Conservation (phyloP, 2,888 invertebrate genomes). For the Volucella inflata region DNA sequence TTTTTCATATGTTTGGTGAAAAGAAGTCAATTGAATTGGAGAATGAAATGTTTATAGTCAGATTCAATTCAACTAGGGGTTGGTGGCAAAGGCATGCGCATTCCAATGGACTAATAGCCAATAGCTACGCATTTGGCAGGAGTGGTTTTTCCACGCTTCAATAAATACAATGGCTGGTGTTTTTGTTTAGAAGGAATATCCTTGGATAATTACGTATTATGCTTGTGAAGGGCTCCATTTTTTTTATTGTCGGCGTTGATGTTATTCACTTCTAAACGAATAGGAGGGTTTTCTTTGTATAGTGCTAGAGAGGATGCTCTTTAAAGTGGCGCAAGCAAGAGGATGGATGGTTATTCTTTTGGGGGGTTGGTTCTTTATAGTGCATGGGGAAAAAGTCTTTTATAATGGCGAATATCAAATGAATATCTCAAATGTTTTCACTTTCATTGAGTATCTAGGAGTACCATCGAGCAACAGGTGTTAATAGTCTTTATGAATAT, state of each 20-base stretch:
- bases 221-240: conserved; percentile 3
- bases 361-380: conserved; percentile 53
- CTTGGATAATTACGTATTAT: conserved; percentile 73
- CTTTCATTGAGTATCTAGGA: conserved; percentile 39
- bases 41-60: conserved; percentile 29
- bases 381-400: conserved; percentile 58
- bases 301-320: conserved; percentile 29
- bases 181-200: conserved; percentile 74
- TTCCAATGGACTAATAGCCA: conserved; percentile 66
- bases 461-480: conserved; percentile 49
- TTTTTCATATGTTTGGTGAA: conserved; percentile 6
- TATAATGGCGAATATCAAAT: conserved; percentile 68
- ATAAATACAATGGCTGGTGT: conserved; percentile 75
- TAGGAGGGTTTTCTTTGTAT: conserved; percentile 48
- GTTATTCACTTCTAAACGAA: conserved; percentile 57
- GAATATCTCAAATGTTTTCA: conserved; percentile 50
- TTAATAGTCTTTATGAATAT: too few species aligned
- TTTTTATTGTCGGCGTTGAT: conserved; percentile 3
- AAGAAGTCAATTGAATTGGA: conserved; percentile 50
- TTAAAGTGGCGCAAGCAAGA: conserved; percentile 17
- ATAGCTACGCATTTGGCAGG: conserved; percentile 74
- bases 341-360: conserved; percentile 34
- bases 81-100: conserved; percentile 65
- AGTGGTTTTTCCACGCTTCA: conserved; percentile 75
- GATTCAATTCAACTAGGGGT: conserved; percentile 43